Conservation (phyloP, 2,797 vertebrate genomes). For the Acomys russatus region DNA sequence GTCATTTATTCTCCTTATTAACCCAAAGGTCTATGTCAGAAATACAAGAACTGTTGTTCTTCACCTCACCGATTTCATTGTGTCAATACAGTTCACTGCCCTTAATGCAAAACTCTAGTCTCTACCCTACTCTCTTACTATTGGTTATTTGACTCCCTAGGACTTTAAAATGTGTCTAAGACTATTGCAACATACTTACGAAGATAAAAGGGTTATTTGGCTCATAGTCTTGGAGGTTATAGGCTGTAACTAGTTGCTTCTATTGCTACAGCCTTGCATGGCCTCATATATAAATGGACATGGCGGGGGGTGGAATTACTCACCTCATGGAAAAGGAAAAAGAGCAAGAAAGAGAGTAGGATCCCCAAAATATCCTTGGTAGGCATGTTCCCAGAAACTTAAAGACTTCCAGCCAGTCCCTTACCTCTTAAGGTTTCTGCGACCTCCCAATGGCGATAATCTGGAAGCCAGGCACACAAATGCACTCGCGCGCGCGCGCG, state of each 20-base stretch:
- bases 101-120: background rate
- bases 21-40: background rate
- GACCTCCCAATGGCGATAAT: background rate
- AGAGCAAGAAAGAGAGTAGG: background rate
- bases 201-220: background rate
- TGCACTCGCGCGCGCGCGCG: no score
- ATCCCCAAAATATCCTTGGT: background rate
- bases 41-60: background rate
- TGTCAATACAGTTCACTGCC: background rate
- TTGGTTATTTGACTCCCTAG: background rate
- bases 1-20: background rate
- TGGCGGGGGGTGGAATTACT: background rate
- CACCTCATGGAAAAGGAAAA: background rate
- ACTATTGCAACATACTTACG: background rate
- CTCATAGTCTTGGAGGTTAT: background rate
- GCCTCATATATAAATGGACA: background rate
- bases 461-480: background rate
- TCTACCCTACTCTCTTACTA: background rate
- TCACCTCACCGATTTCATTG: background rate
- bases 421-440: background rate
- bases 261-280: background rate
- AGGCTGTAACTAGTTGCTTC: background rate
- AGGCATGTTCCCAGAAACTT: background rate
- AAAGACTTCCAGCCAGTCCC: background rate
- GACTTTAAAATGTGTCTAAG: background rate